Evolutionary conservation across 2,888 invertebrate species (phyloP).

Genomic region (Lithosia quadra): DNA sequence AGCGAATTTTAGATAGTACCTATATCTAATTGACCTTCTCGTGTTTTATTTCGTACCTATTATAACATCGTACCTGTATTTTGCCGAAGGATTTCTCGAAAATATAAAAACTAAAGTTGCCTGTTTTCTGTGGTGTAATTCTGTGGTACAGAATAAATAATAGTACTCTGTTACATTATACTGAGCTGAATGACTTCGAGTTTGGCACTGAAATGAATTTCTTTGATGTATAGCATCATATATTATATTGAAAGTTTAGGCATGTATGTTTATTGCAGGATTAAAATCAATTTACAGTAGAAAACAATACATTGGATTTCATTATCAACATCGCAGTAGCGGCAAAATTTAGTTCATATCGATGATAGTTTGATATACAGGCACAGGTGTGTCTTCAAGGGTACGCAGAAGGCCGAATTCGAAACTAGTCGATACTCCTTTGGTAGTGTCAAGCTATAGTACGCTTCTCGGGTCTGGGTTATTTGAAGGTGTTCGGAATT

Average conservation of each 20-base stretch:
- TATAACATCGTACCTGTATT: neutral
- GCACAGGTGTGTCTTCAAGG: neutral
- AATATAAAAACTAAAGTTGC: neutral
- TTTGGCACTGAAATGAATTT: too few relatives aligned
- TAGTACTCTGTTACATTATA: too few relatives aligned
- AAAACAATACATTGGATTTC: too few relatives aligned
- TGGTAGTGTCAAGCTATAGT: neutral
- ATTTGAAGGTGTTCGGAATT: neutral
- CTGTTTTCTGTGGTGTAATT: too few relatives aligned
- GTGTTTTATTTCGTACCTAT: slow-evolving; percentile 22
- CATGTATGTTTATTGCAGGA: too few relatives aligned
- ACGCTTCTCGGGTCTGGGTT: neutral
- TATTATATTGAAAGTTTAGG: too few relatives aligned
- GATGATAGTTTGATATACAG: neutral
- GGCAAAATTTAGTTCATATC: neutral
- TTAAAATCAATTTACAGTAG: neutral
- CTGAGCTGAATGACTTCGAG: too few relatives aligned
- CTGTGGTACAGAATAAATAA: too few relatives aligned
- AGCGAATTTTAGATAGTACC: slow-evolving; percentile 34
- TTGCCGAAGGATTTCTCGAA: neutral
- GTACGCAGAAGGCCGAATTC: neutral
- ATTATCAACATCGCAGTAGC: neutral
- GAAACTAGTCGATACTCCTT: neutral
- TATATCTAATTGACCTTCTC: slow-evolving; percentile 40
- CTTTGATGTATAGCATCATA: too few relatives aligned